Conservation (phyloP, 1,140 invertebrate species). For the Globodera ellingtonae region DNA sequence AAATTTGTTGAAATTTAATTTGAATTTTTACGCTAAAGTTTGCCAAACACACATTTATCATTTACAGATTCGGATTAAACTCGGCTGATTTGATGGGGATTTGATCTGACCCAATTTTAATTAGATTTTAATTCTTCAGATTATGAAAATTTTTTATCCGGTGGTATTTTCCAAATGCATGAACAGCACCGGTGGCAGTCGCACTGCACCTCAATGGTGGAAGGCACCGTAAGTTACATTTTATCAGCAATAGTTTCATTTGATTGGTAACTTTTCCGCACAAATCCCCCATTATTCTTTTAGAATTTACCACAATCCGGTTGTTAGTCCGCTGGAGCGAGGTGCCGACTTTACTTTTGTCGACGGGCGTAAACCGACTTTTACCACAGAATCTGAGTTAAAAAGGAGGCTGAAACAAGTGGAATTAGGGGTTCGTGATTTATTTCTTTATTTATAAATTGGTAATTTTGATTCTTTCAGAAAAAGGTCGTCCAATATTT, state of each 20-base stretch:
- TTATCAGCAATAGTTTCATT: not conserved
- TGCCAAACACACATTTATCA: too few relatives aligned
- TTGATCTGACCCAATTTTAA: too few relatives aligned
- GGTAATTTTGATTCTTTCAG: conserved; percentile 36
- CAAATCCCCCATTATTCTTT: conserved; percentile 20
- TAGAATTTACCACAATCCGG: conserved; percentile 53
- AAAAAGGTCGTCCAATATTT: conserved; percentile 51
- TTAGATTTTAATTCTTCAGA: not conserved
- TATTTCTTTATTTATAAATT: not conserved
- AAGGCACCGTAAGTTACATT: conserved; percentile 52
- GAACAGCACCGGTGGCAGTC: not conserved
- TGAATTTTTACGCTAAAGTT: too few relatives aligned
- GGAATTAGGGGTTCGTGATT: conserved; percentile 46
- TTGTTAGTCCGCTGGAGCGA: conserved; percentile 48
- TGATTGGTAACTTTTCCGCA: not conserved
- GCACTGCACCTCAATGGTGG: conserved; percentile 47
- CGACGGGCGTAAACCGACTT: conserved; percentile 36
- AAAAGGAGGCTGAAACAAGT: conserved; percentile 44
- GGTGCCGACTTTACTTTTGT: conserved; percentile 57
- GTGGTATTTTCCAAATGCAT: not conserved
- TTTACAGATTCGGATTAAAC: too few relatives aligned
- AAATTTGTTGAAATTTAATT: too few relatives aligned
- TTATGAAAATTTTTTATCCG: not conserved
- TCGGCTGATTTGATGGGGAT: too few relatives aligned
- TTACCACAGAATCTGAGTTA: conserved; percentile 45